Evolutionary conservation across 2,888 invertebrate species (phyloP).

Genomic region (Xanthorhoe spadicearia): DNA sequence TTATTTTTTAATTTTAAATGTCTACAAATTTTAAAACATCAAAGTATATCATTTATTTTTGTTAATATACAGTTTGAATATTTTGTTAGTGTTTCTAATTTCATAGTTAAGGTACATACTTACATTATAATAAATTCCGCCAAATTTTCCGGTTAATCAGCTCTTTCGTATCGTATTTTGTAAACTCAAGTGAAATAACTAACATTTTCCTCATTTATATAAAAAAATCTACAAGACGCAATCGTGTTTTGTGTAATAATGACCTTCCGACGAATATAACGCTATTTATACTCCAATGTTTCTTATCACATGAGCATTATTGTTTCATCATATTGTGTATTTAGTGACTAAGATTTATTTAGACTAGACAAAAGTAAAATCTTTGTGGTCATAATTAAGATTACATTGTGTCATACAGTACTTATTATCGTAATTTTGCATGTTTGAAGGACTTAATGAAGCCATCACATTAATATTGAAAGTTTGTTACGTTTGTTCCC

Average conservation of each 20-base stretch:
- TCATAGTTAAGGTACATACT: neutral
- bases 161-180: neutral
- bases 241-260: slow-evolving; percentile 1
- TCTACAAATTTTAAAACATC: too few relatives aligned
- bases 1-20: too few relatives aligned
- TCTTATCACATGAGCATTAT: slow-evolving; percentile 15
- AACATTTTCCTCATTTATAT: neutral
- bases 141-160: neutral
- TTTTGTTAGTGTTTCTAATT: too few relatives aligned
- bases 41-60: too few relatives aligned
- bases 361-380: neutral
- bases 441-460: too few relatives aligned
- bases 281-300: slow-evolving; percentile 10
- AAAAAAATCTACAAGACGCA: neutral
- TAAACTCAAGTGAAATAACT: neutral
- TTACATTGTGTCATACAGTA: neutral
- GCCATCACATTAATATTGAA: too few relatives aligned
- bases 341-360: slow-evolving; percentile 10
- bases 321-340: slow-evolving; percentile 13
- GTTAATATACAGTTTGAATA: too few relatives aligned
- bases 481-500: too few relatives aligned
- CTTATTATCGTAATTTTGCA: neutral
- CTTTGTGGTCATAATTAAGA: slow-evolving; percentile 2
- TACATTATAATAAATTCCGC: neutral
- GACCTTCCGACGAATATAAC: neutral